phyloP scores from a whole-genome alignment of 1,140 invertebrate genomes.

The Drosophila malerkotliana region DNA sequence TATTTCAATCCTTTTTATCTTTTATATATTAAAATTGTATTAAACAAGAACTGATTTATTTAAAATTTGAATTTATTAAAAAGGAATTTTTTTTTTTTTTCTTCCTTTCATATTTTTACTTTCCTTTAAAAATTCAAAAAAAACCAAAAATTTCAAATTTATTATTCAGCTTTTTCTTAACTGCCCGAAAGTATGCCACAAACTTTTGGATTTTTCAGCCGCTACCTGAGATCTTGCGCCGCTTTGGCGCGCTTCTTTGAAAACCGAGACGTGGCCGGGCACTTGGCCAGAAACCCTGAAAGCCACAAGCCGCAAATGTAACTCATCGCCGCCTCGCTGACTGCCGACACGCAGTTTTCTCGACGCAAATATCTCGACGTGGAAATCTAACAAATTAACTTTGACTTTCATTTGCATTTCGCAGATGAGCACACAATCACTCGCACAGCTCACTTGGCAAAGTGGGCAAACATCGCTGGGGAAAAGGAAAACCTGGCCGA shows the following conservation, averaged over 20 bases:
- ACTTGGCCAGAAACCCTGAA: slow-evolving; percentile 14
- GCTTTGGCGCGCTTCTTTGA: slow-evolving; percentile 4
- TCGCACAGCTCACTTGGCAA: slow-evolving; percentile 31
- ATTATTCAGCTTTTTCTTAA: slow-evolving; percentile 13
- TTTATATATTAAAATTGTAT: neutral
- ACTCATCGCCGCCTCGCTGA: slow-evolving; percentile 25
- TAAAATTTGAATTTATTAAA: too few relatives aligned
- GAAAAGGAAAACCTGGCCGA: slow-evolving; percentile 40
- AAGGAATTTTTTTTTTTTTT: neutral
- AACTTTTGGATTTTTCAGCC: neutral
- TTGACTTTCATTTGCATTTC: slow-evolving; percentile 80
- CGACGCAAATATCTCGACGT: slow-evolving; percentile 39
- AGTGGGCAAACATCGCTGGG: slow-evolving; percentile 32
- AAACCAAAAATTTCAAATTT: neutral
- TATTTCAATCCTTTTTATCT: too few relatives aligned
- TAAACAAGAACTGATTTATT: too few relatives aligned
- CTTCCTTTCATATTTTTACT: neutral
- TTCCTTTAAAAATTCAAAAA: neutral
- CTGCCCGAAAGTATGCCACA: slow-evolving; percentile 43
- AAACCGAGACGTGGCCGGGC: slow-evolving; percentile 31
- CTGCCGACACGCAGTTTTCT: slow-evolving; percentile 16
- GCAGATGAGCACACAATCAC: slow-evolving; percentile 55
- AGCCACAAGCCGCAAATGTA: slow-evolving; percentile 17
- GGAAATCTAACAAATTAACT: slow-evolving; percentile 80
- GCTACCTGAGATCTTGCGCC: slow-evolving; percentile 8